These are phyloP conservation scores for Cheilosia vernalis DNA, from an alignment of 2,888 invertebrate species.

Conservation along the genomic window DNA sequence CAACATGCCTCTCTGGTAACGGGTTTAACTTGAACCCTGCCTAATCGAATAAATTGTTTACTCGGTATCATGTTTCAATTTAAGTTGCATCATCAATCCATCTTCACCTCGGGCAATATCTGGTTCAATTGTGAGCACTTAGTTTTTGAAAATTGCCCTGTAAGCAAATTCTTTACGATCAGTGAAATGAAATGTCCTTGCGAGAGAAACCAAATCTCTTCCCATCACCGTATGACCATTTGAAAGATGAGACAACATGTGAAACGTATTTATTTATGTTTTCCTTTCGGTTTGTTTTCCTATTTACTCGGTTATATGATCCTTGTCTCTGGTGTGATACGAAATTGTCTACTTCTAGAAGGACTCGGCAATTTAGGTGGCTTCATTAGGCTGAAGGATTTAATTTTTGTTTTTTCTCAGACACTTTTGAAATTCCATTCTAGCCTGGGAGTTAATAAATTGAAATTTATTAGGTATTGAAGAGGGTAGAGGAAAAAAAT, in stretches of 20 bases:
- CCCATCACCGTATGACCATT: neutral
- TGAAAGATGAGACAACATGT: neutral
- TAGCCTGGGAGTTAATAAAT: slow-evolving; percentile 13
- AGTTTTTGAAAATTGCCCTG: neutral
- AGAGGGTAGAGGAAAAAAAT: neutral
- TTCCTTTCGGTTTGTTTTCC: slow-evolving; percentile 43
- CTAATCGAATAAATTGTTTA: slow-evolving; percentile 1
- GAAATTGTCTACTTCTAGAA: slow-evolving; percentile 24
- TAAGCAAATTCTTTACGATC: neutral
- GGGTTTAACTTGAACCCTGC: slow-evolving; percentile 7
- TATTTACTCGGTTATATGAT: slow-evolving; percentile 59
- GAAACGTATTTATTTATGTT: slow-evolving; percentile 38
- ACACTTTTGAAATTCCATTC: slow-evolving; percentile 17
- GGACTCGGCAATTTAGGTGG: neutral
- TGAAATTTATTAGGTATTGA: slow-evolving; percentile 31
- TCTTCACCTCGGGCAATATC: neutral
- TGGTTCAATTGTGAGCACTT: neutral
- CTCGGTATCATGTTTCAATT: slow-evolving; percentile 23
- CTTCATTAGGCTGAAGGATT: slow-evolving; percentile 28
- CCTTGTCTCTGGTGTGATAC: slow-evolving; percentile 34
- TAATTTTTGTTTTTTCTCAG: slow-evolving; percentile 1
- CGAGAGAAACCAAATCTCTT: neutral
- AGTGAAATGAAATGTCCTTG: neutral
- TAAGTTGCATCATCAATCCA: neutral
- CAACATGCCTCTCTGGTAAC: neutral